Conservation (phyloP, 2,888 invertebrate genomes). For the Odontothrips loti region DNA sequence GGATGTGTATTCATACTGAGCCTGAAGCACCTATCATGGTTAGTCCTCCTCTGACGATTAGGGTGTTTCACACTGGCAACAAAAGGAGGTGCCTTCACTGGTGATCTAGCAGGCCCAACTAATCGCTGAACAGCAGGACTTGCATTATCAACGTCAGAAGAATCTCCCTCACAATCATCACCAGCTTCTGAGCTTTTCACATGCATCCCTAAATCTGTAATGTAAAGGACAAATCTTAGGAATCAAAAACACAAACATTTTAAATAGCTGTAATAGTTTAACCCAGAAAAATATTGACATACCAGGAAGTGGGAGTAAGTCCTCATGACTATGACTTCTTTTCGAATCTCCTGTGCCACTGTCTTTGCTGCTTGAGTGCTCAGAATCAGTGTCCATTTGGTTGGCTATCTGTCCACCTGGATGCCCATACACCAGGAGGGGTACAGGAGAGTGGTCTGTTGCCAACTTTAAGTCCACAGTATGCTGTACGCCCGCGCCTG, state of each 20-base stretch:
- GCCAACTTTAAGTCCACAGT: conserved; percentile 40
- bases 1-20: conserved; percentile 3
- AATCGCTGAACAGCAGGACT: background rate
- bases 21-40: conserved; percentile 13
- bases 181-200: background rate
- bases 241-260: background rate
- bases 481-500: background rate
- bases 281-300: background rate
- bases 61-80: conserved; percentile 9
- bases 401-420: conserved; percentile 44
- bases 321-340: conserved; percentile 64
- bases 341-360: conserved; percentile 77
- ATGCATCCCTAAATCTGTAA: no score
- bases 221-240: background rate
- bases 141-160: background rate
- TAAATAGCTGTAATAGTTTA: background rate
- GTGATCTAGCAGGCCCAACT: background rate
- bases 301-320: conserved; percentile 37
- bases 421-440: background rate
- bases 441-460: conserved; percentile 49
- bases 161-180: background rate
- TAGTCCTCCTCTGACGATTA: background rate
- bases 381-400: conserved; percentile 66
- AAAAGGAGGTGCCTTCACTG: background rate
- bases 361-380: conserved; percentile 67